A percentile compares a stretch with the other conserved stretches of the same genome.
phyloP scores from a whole-genome alignment of 2,888 invertebrate genomes.

The Perizoma affinitatum region DNA sequence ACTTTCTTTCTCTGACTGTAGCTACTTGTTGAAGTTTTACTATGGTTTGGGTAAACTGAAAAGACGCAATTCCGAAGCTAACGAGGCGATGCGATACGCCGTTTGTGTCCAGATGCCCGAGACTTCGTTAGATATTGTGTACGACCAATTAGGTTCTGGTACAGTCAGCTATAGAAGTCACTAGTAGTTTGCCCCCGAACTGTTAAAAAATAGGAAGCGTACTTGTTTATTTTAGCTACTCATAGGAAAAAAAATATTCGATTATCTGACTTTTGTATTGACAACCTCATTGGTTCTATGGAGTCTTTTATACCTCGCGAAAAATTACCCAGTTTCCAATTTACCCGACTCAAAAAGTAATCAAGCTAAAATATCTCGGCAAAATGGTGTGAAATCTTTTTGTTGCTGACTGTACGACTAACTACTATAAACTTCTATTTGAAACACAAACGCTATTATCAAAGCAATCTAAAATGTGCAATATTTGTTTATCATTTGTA shows the following conservation, averaged over 20 bases:
- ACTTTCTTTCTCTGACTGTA: slow-evolving; percentile 1
- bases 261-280: no score
- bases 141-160: neutral
- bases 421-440: slow-evolving; percentile 15
- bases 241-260: no score
- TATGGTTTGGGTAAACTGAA: slow-evolving; percentile 8
- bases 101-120: slow-evolving; percentile 13
- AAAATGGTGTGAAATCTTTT: neutral
- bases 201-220: no score
- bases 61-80: slow-evolving; percentile 12
- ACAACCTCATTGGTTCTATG: no score
- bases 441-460: slow-evolving; percentile 28
- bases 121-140: slow-evolving; percentile 21
- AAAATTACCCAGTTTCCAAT: no score
- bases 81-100: slow-evolving; percentile 16
- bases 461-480: slow-evolving; percentile 43
- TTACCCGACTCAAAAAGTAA: no score
- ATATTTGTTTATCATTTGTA: slow-evolving; percentile 41
- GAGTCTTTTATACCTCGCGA: no score
- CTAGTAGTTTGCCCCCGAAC: neutral
- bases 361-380: no score
- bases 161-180: slow-evolving; percentile 1
- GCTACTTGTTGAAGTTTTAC: neutral
- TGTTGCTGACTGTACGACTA: slow-evolving; percentile 9
- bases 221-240: no score